A percentile compares a stretch with the other conserved stretches of the same genome.
These are phyloP conservation scores for Heliothis peltigera DNA, from an alignment of 2,888 invertebrate genomes.

Conservation along the genomic window DNA sequence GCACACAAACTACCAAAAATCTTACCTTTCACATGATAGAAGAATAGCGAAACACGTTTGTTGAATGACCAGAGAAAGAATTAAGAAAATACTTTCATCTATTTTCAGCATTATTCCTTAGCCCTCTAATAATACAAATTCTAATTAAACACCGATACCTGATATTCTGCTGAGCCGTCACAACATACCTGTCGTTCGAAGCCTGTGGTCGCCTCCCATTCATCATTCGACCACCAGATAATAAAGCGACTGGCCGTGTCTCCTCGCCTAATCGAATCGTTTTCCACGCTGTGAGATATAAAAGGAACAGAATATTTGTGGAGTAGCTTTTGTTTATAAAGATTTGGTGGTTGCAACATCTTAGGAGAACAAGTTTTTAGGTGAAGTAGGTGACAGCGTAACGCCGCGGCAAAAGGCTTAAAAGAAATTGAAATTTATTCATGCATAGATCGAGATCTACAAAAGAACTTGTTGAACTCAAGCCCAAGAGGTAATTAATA, in stretches of 20 bases:
- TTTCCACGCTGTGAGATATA: conserved; percentile 68
- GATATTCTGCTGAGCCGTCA: conserved; percentile 50
- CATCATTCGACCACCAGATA: conserved; percentile 67
- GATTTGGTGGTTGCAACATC: too few species aligned
- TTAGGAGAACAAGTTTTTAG: too few species aligned
- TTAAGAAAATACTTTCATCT: too few species aligned
- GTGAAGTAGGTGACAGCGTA: too few species aligned
- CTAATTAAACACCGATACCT: conserved; percentile 36
- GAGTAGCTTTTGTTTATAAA: conserved; percentile 13
- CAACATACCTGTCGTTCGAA: conserved; percentile 44
- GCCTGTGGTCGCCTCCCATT: conserved; percentile 61
- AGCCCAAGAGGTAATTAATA: background rate
- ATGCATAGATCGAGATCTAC: background rate
- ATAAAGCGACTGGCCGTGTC: conserved; percentile 61
- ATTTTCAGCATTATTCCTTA: background rate
- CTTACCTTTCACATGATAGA: too few species aligned
- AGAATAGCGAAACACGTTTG: too few species aligned
- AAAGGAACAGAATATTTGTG: conserved; percentile 29
- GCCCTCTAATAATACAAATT: background rate
- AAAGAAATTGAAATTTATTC: background rate
- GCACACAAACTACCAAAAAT: too few species aligned
- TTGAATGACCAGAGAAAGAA: too few species aligned
- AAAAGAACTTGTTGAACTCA: background rate
- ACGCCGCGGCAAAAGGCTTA: background rate
- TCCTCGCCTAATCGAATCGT: conserved; percentile 73